These are phyloP conservation scores for Nomada hirtipes DNA, from an alignment of 2,888 invertebrate species.

Conservation along the genomic window DNA sequence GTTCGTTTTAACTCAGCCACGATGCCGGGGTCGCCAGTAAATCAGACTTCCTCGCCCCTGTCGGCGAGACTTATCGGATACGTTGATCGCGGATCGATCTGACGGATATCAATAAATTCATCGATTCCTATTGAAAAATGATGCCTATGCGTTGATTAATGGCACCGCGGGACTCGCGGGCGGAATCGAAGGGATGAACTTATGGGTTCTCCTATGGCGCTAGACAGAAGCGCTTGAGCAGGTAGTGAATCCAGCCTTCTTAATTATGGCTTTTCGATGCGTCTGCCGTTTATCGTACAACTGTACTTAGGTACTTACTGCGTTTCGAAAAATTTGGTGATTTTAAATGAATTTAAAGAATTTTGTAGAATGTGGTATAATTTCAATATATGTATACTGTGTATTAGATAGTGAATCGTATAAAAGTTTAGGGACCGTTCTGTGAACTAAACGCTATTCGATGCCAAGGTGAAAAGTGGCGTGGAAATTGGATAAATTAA, in stretches of 20 bases:
- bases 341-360: no score
- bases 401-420: no score
- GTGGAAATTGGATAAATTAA: no score
- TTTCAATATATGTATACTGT: no score
- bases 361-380: background rate
- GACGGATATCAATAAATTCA: conserved; percentile 52
- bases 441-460: no score
- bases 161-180: conserved; percentile 5
- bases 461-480: no score
- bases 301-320: background rate
- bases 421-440: no score
- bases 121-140: conserved; percentile 45
- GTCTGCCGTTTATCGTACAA: background rate
- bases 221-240: conserved; percentile 15
- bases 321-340: background rate
- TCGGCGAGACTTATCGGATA: conserved; percentile 32
- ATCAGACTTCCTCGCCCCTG: conserved; percentile 48
- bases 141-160: conserved; percentile 43
- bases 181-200: conserved; percentile 12
- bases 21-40: conserved; percentile 36
- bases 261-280: background rate
- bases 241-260: conserved; percentile 7
- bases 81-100: conserved; percentile 36
- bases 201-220: conserved; percentile 13
- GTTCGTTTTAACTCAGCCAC: conserved; percentile 16